Evolutionary conservation across 2,797 vertebrate species (phyloP).

Genomic region (Clarias laeviceps): DNA sequence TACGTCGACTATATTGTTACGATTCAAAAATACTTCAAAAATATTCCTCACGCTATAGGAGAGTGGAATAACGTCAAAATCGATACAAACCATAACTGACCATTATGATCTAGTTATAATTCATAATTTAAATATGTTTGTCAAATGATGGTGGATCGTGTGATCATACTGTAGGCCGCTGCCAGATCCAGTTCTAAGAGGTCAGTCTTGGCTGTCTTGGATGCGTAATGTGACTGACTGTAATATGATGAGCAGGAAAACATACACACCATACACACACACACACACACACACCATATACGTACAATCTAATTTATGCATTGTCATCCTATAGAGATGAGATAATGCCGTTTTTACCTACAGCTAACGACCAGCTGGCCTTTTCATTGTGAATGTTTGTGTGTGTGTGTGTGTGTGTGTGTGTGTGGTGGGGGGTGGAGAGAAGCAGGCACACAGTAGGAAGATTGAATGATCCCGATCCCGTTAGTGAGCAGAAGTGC

Average conservation of each 20-base stretch:
- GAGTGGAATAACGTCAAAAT: neutral
- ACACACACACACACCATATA: slow-evolving; percentile 11
- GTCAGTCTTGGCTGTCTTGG: neutral
- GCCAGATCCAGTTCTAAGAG: neutral
- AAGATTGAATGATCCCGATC: slow-evolving; percentile 40
- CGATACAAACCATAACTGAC: neutral
- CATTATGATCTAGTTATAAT: neutral
- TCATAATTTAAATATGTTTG: neutral
- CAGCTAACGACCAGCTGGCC: slow-evolving; percentile 51
- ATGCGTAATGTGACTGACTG: neutral
- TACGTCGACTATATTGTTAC: neutral
- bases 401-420: slow-evolving; percentile 29
- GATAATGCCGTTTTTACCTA: slow-evolving; percentile 47
- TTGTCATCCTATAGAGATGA: slow-evolving; percentile 50
- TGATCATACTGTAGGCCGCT: neutral
- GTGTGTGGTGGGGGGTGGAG: slow-evolving; percentile 42
- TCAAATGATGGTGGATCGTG: neutral
- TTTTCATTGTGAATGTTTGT: slow-evolving; percentile 40
- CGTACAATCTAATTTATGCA: slow-evolving; percentile 52
- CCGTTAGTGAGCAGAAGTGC: slow-evolving; percentile 41
- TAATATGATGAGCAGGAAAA: slow-evolving; percentile 28
- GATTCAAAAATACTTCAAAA: neutral
- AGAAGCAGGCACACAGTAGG: slow-evolving; percentile 16
- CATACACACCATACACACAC: neutral
- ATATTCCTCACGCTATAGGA: neutral